Evolutionary conservation across 2,113 vertebrate genomes (phyloP), one percentile per base, ranked within the genome.

Genomic region (Bostrychus sinensis): DNA sequence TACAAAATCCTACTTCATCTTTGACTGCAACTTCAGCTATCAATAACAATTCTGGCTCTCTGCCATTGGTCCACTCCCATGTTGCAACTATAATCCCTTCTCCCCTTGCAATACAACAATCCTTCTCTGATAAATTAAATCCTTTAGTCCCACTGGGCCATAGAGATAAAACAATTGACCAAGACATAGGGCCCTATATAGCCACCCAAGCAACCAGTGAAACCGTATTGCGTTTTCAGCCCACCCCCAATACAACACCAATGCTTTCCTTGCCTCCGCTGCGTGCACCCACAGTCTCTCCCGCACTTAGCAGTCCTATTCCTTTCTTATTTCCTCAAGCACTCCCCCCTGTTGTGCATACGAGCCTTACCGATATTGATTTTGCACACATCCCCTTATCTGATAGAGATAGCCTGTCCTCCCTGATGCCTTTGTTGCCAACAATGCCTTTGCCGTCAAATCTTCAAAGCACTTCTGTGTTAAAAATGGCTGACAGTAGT

Each of bases 391-490:
- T 38, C 14, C 37, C 32, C 4, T n/a, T 57, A 36, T 54, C 26
- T 1, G 65, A 60, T 17, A 3, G 17, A 30, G 43, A 37, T 10
- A 38, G 46, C 1, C 0, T 7, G n/a, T 48, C 8, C 41, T 42
- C 32, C 51, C 66, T 34, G 30, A 8, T 71, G 7, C 19, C 70
- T 62, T 14, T 37, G 26, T 28, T 62, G 60, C 54, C 78, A 34
- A 58, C 36, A 42, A 37, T n/a, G 10, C 34, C 34, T 55, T 23
- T 9, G 1, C 58, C 72, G 56, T 65, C 14, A 0, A 61, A 42
- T 22, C 45, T 50, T 72, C 62, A 70, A 42, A 80, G 16, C 7
- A 28, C 34, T n/a, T 53, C 48, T n/a, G 1, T 25, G 14, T 57
- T 37, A 42, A 41, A 14, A 23, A 7, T 23, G 22, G 20, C 10